Percentiles rank a stretch among this genome's conserved stretches.
phyloP scores from a whole-genome alignment of 64 coral and sea anemone species.

The Trachythela sp. region DNA sequence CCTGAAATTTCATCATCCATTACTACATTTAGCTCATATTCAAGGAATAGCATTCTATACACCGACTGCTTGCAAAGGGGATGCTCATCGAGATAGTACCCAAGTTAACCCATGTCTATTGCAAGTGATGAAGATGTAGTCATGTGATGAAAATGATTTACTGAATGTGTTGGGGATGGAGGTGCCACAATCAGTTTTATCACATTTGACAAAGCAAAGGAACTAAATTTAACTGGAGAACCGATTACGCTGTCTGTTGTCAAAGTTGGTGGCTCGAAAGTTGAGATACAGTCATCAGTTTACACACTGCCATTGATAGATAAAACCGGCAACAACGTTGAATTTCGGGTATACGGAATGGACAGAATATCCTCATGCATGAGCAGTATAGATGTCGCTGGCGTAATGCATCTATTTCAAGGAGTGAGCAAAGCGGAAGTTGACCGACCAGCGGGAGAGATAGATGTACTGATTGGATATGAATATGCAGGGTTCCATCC shows the following conservation, averaged over 20 bases:
- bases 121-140: background rate
- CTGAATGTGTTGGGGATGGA: background rate
- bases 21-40: background rate
- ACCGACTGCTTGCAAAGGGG: background rate
- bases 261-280: conserved; percentile 12
- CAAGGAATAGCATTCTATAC: background rate
- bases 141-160: background rate
- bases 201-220: conserved; percentile 39
- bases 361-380: background rate
- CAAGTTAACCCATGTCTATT: background rate
- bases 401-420: background rate
- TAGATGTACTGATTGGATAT: conserved; percentile 28
- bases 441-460: background rate
- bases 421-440: background rate
- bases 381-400: background rate
- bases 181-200: conserved; percentile 19
- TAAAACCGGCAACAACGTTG: conserved; percentile 3
- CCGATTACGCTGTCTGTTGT: conserved; percentile 26
- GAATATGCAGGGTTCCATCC: conserved; percentile 43
- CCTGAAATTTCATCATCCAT: background rate
- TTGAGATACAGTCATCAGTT: conserved; percentile 27
- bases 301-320: conserved; percentile 29
- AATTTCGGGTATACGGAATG: conserved; percentile 28
- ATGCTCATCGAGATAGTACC: background rate
- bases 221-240: conserved; percentile 34